These are phyloP conservation scores for Haliclystus octoradiatus DNA, from an alignment of 30 jellyfish, hydroid and myxozoan species.

Conservation along the genomic window DNA sequence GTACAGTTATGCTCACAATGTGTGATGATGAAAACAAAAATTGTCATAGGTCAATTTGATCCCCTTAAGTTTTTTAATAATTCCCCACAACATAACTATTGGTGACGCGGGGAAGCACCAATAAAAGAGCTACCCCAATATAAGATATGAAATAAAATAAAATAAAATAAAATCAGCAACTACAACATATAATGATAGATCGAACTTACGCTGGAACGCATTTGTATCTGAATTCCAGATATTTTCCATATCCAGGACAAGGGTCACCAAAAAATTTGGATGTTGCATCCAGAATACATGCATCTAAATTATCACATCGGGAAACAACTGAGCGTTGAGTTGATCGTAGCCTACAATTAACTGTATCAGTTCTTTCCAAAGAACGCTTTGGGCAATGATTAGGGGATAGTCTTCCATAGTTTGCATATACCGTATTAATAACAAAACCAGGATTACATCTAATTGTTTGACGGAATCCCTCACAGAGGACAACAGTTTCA, in stretches of 20 bases:
- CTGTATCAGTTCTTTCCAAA: background rate
- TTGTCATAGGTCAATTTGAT: too few relatives aligned
- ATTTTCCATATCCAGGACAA: background rate
- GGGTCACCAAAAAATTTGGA: background rate
- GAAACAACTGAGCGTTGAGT: background rate
- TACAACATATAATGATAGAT: too few relatives aligned
- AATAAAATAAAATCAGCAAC: too few relatives aligned
- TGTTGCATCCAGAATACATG: background rate
- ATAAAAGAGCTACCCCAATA: too few relatives aligned
- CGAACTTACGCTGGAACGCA: conserved; percentile 1
- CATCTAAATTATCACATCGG: background rate
- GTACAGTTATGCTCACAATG: too few relatives aligned
- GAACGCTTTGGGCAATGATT: background rate
- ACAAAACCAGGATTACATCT: background rate
- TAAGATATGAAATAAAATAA: too few relatives aligned
- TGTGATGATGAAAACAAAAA: too few relatives aligned
- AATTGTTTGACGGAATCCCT: background rate
- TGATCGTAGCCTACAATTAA: background rate
- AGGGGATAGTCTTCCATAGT: background rate
- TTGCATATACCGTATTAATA: background rate
- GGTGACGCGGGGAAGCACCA: too few relatives aligned
- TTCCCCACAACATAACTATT: too few relatives aligned
- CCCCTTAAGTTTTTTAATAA: too few relatives aligned
- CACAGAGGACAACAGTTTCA: background rate
- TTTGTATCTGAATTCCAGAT: background rate